A percentile compares a stretch with the other conserved stretches of the same genome.
These are phyloP conservation scores for Phyllotreta cruciferae DNA, from an alignment of 2,888 invertebrate species.

Conservation along the genomic window DNA sequence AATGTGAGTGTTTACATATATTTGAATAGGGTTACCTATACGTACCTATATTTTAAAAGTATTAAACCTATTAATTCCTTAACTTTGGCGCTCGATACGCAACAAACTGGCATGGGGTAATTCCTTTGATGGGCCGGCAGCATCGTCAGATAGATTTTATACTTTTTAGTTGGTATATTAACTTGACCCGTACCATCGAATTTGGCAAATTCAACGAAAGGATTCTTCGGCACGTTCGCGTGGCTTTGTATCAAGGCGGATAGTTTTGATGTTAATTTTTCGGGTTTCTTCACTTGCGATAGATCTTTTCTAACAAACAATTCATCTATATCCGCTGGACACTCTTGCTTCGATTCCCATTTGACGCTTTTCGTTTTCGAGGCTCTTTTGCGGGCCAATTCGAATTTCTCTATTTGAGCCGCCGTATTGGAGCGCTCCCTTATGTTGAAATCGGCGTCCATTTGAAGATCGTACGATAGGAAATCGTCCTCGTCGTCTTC, in stretches of 20 bases:
- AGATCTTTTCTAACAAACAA: constrained; percentile 66
- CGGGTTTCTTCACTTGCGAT: constrained; percentile 44
- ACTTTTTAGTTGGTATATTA: constrained; percentile 80
- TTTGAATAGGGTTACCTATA: no score
- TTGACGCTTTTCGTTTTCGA: constrained; percentile 79
- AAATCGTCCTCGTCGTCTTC: constrained; percentile 73
- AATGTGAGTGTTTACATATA: neutral
- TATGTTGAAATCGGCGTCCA: constrained; percentile 70
- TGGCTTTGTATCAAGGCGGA: constrained; percentile 79
- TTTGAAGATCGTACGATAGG: constrained; percentile 78
- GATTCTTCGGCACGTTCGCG: constrained; percentile 80
- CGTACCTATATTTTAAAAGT: constrained; percentile 81
- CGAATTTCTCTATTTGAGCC: constrained; percentile 86
- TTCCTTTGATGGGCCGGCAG: constrained; percentile 79
- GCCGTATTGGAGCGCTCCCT: constrained; percentile 84
- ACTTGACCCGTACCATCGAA: constrained; percentile 90
- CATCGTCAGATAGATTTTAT: constrained; percentile 91
- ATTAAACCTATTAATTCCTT: constrained; percentile 91
- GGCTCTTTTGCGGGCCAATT: constrained; percentile 81
- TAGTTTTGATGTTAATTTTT: constrained; percentile 67
- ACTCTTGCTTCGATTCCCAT: constrained; percentile 72
- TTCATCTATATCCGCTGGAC: constrained; percentile 67
- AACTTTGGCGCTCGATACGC: constrained; percentile 85
- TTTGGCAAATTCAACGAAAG: constrained; percentile 88
- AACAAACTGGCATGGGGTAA: constrained; percentile 83